Conservation (phyloP, 1,140 invertebrate species). For the Zaprionus taronus region DNA sequence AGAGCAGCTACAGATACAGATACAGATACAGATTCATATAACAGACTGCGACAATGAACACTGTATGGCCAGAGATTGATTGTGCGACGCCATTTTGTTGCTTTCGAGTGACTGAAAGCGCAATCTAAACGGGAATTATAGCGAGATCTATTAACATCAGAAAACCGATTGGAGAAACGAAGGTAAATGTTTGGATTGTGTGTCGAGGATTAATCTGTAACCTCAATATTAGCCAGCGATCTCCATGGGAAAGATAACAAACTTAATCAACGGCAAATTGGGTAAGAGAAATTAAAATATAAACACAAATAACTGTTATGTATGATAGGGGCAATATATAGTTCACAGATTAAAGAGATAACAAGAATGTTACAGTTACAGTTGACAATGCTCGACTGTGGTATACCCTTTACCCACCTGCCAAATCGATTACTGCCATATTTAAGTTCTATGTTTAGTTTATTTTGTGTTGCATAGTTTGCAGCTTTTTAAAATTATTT, state of each 20-base stretch:
- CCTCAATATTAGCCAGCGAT: constrained; percentile 9
- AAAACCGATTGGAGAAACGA: constrained; percentile 12
- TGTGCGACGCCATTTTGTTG: constrained; percentile 66
- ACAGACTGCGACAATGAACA: constrained; percentile 61
- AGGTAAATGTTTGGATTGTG: constrained; percentile 31
- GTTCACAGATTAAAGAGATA: neutral
- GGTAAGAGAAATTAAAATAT: neutral
- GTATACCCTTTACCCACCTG: too few relatives aligned
- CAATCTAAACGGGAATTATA: constrained; percentile 19
- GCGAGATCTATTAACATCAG: constrained; percentile 25
- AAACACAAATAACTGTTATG: neutral
- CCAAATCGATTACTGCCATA: too few relatives aligned
- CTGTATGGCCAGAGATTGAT: constrained; percentile 65
- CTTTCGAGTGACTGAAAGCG: constrained; percentile 24
- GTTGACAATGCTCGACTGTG: too few relatives aligned
- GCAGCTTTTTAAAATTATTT: too few relatives aligned
- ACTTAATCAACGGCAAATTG: neutral
- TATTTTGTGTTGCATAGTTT: too few relatives aligned
- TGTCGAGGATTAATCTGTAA: constrained; percentile 11
- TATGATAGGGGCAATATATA: neutral
- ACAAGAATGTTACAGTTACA: neutral
- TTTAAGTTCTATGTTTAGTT: too few relatives aligned
- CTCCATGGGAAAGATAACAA: neutral
- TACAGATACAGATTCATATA: constrained; percentile 28
- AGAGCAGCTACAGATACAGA: constrained; percentile 23